phyloP scores from a whole-genome alignment of 2,888 invertebrate species.

The Leptopilina myrica region DNA sequence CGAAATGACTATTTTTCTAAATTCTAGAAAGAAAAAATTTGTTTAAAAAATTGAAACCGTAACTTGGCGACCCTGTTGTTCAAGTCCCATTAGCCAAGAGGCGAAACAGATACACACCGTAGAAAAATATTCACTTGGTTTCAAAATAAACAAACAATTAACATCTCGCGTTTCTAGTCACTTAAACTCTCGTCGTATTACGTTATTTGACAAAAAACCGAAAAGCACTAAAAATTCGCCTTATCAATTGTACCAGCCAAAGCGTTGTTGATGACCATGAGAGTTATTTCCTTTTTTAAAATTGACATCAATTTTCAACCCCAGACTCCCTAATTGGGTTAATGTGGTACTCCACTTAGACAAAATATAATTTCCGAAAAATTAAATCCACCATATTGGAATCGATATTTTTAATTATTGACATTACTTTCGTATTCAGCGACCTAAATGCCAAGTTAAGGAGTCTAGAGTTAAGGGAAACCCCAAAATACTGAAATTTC shows the following conservation, averaged over 20 bases:
- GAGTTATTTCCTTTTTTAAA: not conserved
- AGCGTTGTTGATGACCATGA: not conserved
- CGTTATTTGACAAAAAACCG: slow-evolving; percentile 35
- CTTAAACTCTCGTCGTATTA: slow-evolving; percentile 41
- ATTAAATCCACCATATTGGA: too few species aligned
- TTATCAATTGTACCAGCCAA: slow-evolving; percentile 20
- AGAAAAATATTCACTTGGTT: slow-evolving; percentile 40
- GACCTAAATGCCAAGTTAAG: too few species aligned
- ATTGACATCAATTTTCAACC: too few species aligned
- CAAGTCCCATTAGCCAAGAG: slow-evolving; percentile 41
- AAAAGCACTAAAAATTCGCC: slow-evolving; percentile 39
- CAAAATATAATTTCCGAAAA: too few species aligned
- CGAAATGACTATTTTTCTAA: too few species aligned
- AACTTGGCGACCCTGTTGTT: slow-evolving; percentile 38
- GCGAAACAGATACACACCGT: slow-evolving; percentile 41
- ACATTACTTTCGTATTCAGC: too few species aligned
- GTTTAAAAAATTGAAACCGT: slow-evolving; percentile 5
- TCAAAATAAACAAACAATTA: slow-evolving; percentile 27
- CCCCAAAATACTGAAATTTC: too few species aligned
- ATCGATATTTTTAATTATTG: too few species aligned
- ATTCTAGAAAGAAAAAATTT: too few species aligned
- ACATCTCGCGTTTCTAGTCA: slow-evolving; percentile 38
- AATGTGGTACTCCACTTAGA: too few species aligned
- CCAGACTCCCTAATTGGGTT: too few species aligned
- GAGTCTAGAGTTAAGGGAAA: too few species aligned